Conservation (phyloP, 2,888 invertebrate genomes). For the Agrenia bidenticulata region DNA sequence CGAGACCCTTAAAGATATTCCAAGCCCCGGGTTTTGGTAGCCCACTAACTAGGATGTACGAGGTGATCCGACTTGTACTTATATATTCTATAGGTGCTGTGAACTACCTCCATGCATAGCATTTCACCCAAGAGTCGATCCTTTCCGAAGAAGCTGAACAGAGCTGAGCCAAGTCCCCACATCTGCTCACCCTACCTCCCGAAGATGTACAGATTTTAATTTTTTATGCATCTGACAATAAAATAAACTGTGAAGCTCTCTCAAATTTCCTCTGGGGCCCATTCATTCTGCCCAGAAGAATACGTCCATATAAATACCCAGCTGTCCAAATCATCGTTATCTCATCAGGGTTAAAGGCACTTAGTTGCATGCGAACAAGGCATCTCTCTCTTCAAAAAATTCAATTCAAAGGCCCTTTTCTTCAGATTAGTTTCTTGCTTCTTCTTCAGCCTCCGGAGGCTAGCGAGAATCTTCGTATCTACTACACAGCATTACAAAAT, state of each 20-base stretch:
- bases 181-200: not conserved
- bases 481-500: not conserved
- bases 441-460: no score
- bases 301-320: constrained; percentile 27
- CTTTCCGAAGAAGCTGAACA: constrained; percentile 2
- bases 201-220: constrained; percentile 6
- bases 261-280: constrained; percentile 17
- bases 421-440: not conserved
- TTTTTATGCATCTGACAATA: constrained; percentile 10
- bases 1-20: constrained; percentile 33
- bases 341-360: constrained; percentile 27
- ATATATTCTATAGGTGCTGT: no score
- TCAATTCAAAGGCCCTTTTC: constrained; percentile 8
- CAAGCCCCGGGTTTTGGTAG: no score
- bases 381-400: constrained; percentile 6
- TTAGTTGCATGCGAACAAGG: constrained; percentile 14
- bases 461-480: no score
- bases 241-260: constrained; percentile 6
- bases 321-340: constrained; percentile 32
- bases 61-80: no score
- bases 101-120: no score
- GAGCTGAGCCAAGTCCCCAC: not conserved
- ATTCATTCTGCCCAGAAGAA: constrained; percentile 24
- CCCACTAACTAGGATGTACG: no score
- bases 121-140: constrained; percentile 5